Percentiles rank a stretch among this genome's conserved stretches.
phyloP scores from a whole-genome alignment of 1,140 invertebrate species.

The Metaphire vulgaris region DNA sequence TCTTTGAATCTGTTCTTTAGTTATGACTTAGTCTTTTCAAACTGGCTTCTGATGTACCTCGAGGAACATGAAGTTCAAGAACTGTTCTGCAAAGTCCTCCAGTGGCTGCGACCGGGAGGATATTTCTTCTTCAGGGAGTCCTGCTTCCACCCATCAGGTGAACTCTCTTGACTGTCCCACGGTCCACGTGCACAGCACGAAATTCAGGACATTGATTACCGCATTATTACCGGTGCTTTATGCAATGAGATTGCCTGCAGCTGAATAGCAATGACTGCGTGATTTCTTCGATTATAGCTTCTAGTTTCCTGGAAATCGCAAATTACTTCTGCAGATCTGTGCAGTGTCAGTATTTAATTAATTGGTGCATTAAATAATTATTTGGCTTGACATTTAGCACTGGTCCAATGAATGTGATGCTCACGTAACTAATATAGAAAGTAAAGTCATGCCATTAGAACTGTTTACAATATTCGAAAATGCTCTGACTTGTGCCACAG shows the following conservation, averaged over 20 bases:
- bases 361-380: background rate
- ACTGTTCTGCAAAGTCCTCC: constrained; percentile 53
- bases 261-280: too few species aligned
- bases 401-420: background rate
- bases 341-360: too few species aligned
- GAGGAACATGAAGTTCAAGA: constrained; percentile 54
- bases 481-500: too few species aligned
- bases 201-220: background rate
- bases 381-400: background rate
- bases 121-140: constrained; percentile 55
- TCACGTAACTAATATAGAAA: too few species aligned
- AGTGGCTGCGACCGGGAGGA: constrained; percentile 56
- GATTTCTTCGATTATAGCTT: too few species aligned
- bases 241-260: background rate
- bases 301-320: too few species aligned
- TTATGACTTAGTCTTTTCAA: constrained; percentile 58
- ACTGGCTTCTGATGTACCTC: constrained; percentile 62
- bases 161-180: background rate
- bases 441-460: too few species aligned
- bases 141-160: constrained; percentile 57
- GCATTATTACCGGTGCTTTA: background rate
- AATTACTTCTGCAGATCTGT: too few species aligned
- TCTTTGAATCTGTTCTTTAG: too few species aligned
- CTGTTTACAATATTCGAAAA: too few species aligned
- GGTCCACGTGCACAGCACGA: background rate